A percentile compares a stretch with the other conserved stretches of the same genome.
phyloP scores from a whole-genome alignment of 2,797 vertebrate genomes.

The Linurgus olivaceus region DNA sequence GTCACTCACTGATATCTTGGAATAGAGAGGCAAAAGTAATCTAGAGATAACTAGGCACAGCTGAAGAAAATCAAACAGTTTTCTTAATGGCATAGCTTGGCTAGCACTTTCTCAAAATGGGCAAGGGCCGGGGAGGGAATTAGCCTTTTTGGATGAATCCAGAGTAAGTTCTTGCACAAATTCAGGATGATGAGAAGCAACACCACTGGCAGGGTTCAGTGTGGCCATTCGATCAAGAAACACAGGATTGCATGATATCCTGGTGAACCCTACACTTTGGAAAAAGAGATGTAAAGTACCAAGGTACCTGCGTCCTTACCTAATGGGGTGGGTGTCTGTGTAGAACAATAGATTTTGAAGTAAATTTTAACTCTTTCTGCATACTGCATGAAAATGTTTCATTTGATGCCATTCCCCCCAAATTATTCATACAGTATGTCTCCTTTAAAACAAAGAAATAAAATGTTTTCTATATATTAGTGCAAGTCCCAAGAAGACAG shows the following conservation, averaged over 20 bases:
- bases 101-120: background rate
- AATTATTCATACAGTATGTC: background rate
- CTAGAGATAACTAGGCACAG: background rate
- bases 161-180: background rate
- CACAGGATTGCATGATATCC: rapidly evolving
- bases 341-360: background rate
- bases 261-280: background rate
- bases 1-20: background rate
- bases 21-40: background rate
- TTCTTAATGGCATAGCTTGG: background rate
- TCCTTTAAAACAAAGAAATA: background rate
- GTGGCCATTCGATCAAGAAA: background rate
- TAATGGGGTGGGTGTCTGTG: background rate
- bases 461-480: background rate
- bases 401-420: rapidly evolving
- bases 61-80: background rate
- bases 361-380: background rate
- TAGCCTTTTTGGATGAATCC: background rate
- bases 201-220: rapidly evolving
- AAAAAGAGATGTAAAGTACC: background rate
- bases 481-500: background rate
- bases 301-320: background rate
- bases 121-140: rapidly evolving
- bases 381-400: background rate
- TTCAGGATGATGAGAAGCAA: background rate